Percentiles rank a stretch among this genome's conserved stretches.
phyloP scores from a whole-genome alignment of 30 jellyfish, hydroid and myxozoan genomes.

The Aurelia aurita region DNA sequence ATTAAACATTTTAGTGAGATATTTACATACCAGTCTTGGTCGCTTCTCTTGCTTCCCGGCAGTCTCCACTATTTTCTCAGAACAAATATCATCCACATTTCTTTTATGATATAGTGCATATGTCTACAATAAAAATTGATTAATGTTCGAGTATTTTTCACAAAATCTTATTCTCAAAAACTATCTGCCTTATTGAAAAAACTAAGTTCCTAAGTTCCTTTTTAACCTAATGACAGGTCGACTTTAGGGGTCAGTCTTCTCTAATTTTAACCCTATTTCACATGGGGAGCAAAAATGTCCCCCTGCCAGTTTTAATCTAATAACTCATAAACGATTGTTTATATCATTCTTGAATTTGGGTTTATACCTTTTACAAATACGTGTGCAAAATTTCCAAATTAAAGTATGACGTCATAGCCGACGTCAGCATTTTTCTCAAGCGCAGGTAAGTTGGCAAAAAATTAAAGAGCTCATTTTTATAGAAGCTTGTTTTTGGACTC shows the following conservation, averaged over 20 bases:
- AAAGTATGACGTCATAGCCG: neutral
- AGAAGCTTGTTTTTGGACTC: conserved; percentile 16
- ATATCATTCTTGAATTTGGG: neutral
- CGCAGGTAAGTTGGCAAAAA: conserved; percentile 6
- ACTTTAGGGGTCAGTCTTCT: too few relatives aligned
- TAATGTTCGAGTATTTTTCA: neutral
- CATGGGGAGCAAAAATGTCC: too few relatives aligned
- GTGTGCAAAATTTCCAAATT: neutral
- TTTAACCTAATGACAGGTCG: too few relatives aligned
- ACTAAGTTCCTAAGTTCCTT: too few relatives aligned
- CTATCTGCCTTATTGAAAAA: too few relatives aligned
- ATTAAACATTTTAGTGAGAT: conserved; percentile 38
- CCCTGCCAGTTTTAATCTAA: too few relatives aligned
- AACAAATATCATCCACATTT: conserved; percentile 47
- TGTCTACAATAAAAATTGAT: conserved; percentile 16
- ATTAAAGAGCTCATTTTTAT: conserved; percentile 16
- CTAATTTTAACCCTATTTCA: too few relatives aligned
- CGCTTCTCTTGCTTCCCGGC: conserved; percentile 41
- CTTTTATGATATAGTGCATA: conserved; percentile 27
- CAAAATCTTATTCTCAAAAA: neutral
- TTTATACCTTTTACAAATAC: neutral
- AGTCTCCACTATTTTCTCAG: conserved; percentile 26
- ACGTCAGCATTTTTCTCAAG: neutral
- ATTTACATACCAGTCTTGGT: conserved; percentile 50
- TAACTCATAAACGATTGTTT: neutral